phyloP scores from a whole-genome alignment of 2,888 invertebrate genomes.

The Drosophila crucigera region DNA sequence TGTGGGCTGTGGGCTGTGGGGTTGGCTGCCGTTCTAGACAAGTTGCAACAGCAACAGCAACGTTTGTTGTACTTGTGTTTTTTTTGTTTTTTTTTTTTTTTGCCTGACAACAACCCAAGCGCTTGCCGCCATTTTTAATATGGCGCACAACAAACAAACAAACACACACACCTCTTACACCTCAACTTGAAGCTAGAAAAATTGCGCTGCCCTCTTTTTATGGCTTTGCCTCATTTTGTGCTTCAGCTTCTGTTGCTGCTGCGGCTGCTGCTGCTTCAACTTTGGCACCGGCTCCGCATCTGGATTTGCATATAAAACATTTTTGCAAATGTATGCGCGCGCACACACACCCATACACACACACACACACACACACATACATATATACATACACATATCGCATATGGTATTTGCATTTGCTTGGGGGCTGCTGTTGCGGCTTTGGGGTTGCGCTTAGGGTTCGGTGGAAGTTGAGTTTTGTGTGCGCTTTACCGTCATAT shows the following conservation, averaged over 20 bases:
- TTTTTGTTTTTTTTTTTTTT: background rate
- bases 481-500: conserved; percentile 71
- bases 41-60: conserved; percentile 57
- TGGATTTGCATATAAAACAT: conserved; percentile 78
- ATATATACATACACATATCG: conserved; percentile 26
- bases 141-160: conserved; percentile 61
- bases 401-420: conserved; percentile 64
- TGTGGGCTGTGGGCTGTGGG: conserved; percentile 4
- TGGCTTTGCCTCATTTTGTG: conserved; percentile 46
- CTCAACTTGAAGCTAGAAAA: conserved; percentile 59
- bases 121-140: conserved; percentile 83
- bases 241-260: conserved; percentile 11
- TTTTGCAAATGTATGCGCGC: conserved; percentile 75
- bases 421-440: conserved; percentile 29
- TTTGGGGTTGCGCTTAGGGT: background rate
- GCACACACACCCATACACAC: conserved; percentile 42
- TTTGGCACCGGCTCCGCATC: conserved; percentile 42
- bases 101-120: conserved; percentile 52
- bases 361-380: conserved; percentile 20
- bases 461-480: conserved; percentile 28
- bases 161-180: conserved; percentile 34
- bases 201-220: conserved; percentile 42
- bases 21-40: conserved; percentile 39
- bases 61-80: conserved; percentile 54
- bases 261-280: conserved; percentile 23